A percentile compares a stretch with the other conserved stretches of the same genome.
Evolutionary conservation across 2,888 invertebrate genomes (phyloP).

Genomic region (Drosophila vallismaia): DNA sequence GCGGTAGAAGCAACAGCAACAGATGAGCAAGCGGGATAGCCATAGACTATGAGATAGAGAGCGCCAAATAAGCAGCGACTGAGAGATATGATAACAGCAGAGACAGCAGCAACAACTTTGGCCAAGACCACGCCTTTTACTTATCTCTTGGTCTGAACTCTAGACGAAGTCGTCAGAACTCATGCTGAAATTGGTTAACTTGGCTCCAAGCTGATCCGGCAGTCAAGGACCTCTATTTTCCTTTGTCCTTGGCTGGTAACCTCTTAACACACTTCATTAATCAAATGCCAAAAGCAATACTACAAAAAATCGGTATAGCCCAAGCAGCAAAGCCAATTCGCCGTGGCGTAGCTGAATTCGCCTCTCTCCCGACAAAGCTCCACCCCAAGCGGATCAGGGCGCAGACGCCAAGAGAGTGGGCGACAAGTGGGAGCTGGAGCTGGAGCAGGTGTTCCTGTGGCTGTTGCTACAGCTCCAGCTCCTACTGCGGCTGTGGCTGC

Average conservation of each 20-base stretch:
- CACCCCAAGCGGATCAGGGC: conserved; percentile 55
- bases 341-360: conserved; percentile 25
- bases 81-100: conserved; percentile 71
- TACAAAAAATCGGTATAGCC: conserved; percentile 21
- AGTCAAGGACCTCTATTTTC: conserved; percentile 67
- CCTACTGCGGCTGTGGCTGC: conserved; percentile 13
- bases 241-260: conserved; percentile 78
- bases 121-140: conserved; percentile 68
- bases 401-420: conserved; percentile 56
- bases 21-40: conserved; percentile 61
- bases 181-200: background rate
- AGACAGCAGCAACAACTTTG: conserved; percentile 21
- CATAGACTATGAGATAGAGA: conserved; percentile 64
- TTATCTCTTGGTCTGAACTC: conserved; percentile 3
- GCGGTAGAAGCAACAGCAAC: conserved; percentile 31
- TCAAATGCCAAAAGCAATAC: conserved; percentile 64
- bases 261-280: conserved; percentile 84
- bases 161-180: background rate
- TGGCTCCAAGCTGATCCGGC: conserved; percentile 17
- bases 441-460: conserved; percentile 43
- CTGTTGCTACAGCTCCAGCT: conserved; percentile 6
- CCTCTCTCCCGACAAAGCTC: conserved; percentile 59
- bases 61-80: conserved; percentile 74
- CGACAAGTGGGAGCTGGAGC: conserved; percentile 24
- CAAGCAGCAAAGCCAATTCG: conserved; percentile 35